Conservation (phyloP, 1,140 invertebrate genomes). For the Sarcophaga peregrina region DNA sequence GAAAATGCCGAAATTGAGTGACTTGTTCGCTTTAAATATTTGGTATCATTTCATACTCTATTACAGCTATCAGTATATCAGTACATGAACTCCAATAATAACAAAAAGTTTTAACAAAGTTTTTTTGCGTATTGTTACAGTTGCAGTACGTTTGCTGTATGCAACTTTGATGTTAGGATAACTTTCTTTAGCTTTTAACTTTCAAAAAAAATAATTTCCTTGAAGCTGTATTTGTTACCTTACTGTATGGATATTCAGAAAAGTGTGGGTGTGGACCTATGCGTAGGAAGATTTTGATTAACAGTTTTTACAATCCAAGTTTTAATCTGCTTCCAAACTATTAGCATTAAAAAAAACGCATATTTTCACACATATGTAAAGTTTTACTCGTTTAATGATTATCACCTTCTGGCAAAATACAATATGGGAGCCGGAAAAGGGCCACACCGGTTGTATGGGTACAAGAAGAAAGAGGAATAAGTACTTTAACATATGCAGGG, state of each 20-base stretch:
- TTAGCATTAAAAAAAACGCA: slow-evolving; percentile 38
- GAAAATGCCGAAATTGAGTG: neutral
- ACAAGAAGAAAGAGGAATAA: too few relatives aligned
- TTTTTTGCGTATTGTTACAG: neutral
- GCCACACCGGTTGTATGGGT: neutral
- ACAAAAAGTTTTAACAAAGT: neutral
- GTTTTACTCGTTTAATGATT: slow-evolving; percentile 9
- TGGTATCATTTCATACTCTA: too few relatives aligned
- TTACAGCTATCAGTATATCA: too few relatives aligned
- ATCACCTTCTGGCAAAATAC: slow-evolving; percentile 34
- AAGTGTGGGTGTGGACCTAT: neutral
- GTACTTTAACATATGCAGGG: too few relatives aligned
- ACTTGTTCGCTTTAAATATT: too few relatives aligned
- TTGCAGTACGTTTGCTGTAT: neutral
- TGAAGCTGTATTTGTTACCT: neutral
- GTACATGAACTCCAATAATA: neutral
- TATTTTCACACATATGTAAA: slow-evolving; percentile 40
- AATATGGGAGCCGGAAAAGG: neutral
- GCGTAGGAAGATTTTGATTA: neutral
- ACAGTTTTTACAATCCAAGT: slow-evolving; percentile 16
- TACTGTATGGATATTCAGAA: neutral
- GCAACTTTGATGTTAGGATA: slow-evolving; percentile 9
- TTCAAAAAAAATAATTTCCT: neutral
- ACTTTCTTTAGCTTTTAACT: neutral
- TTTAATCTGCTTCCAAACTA: slow-evolving; percentile 38